Evolutionary conservation across 2,113 vertebrate genomes (phyloP).

Genomic region (Pyrgilauda ruficollis): DNA sequence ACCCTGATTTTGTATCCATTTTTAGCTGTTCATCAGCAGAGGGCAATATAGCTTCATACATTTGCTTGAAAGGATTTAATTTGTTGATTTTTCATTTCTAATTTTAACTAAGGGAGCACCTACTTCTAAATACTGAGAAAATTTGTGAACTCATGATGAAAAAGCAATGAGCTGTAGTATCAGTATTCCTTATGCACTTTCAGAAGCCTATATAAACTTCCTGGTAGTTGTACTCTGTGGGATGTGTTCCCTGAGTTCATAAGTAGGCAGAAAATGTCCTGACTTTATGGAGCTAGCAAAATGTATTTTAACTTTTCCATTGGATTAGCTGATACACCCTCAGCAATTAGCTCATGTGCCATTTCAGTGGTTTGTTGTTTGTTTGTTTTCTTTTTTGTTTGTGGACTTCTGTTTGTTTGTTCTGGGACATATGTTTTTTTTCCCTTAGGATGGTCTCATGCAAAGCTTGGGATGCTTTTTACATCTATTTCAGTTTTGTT

Average conservation of each 20-base stretch:
- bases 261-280: not conserved
- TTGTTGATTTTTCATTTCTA: conserved; percentile 15
- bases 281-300: not conserved
- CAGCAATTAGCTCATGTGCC: not conserved
- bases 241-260: not conserved
- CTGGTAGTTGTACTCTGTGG: not conserved
- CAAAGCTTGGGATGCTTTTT: not conserved
- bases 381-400: not conserved
- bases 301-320: not conserved
- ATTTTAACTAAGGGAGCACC: conserved; percentile 38
- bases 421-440: not conserved
- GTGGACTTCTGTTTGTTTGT: not conserved
- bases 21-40: conserved; percentile 66
- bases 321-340: not conserved
- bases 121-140: conserved; percentile 51
- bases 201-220: not conserved
- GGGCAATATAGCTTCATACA: conserved; percentile 55
- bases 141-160: conserved; percentile 36
- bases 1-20: not conserved
- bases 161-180: conserved; percentile 48
- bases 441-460: not conserved
- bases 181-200: conserved; percentile 12
- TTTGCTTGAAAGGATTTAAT: conserved; percentile 18
- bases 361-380: not conserved
- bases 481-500: not conserved